Conservation (phyloP, 2,113 vertebrate species). For the Dicerorhinus sumatrensis region DNA sequence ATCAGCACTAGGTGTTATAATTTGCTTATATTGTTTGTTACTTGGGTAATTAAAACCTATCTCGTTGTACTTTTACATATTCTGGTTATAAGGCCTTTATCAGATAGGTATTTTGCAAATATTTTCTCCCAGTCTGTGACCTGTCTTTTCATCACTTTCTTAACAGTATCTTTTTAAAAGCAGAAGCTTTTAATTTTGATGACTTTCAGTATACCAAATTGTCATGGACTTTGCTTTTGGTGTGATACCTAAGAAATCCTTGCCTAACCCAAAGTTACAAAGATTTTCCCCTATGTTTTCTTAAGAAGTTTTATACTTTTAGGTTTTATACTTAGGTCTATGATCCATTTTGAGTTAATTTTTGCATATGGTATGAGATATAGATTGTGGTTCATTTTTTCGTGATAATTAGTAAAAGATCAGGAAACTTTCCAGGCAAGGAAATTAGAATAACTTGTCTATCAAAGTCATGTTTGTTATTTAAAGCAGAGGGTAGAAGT, state of each 20-base stretch:
- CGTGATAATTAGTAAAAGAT: not conserved
- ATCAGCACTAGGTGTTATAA: not conserved
- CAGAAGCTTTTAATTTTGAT: not conserved
- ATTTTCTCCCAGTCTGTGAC: not conserved
- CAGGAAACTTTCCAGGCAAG: conserved; percentile 28
- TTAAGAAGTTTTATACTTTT: conserved; percentile 8
- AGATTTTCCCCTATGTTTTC: not conserved
- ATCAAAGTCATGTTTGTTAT: not conserved
- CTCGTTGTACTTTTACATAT: not conserved
- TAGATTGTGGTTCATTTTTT: not conserved
- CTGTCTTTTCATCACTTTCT: not conserved
- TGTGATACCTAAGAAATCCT: not conserved
- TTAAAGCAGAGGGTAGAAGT: not conserved
- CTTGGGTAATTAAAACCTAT: not conserved
- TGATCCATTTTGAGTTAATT: not conserved
- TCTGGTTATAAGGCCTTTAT: not conserved
- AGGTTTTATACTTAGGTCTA: not conserved
- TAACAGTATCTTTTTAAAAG: not conserved
- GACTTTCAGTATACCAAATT: not conserved
- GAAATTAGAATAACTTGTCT: not conserved
- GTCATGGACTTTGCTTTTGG: not conserved
- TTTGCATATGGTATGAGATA: conserved; percentile 10
- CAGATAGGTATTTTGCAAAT: not conserved
- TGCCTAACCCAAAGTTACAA: not conserved
- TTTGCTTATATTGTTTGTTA: conserved; percentile 32